Percentiles rank a stretch among this genome's conserved stretches.
These are phyloP conservation scores for Lasioglossum zephyrum DNA, from an alignment of 2,888 invertebrate species.

Conservation along the genomic window DNA sequence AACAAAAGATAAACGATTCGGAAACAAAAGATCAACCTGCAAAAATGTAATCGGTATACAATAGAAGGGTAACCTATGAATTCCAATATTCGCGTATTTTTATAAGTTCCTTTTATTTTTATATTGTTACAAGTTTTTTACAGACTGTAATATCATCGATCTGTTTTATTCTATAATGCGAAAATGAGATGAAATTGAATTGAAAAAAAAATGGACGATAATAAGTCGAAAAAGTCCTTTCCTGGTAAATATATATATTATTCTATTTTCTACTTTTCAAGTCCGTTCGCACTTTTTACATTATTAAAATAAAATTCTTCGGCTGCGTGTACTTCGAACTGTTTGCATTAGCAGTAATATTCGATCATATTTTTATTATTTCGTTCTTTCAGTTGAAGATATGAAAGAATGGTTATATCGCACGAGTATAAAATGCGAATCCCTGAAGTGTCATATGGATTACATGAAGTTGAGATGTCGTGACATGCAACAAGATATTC, in stretches of 20 bases:
- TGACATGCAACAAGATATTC: constrained; percentile 68
- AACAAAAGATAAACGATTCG: constrained; percentile 39
- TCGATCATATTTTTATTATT: not conserved
- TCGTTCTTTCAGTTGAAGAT: constrained; percentile 72
- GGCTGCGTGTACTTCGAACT: no score
- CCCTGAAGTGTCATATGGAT: constrained; percentile 83
- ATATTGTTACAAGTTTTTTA: constrained; percentile 43
- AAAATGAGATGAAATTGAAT: constrained; percentile 20
- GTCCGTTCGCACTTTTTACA: not conserved
- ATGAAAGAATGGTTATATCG: constrained; percentile 83
- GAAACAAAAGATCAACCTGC: constrained; percentile 39
- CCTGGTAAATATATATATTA: constrained; percentile 34
- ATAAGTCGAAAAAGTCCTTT: constrained; percentile 26
- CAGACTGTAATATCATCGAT: constrained; percentile 20
- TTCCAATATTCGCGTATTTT: constrained; percentile 45
- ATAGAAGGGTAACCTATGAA: constrained; percentile 52
- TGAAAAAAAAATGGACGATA: constrained; percentile 39
- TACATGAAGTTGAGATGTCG: constrained; percentile 83
- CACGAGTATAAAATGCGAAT: constrained; percentile 83
- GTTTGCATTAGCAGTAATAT: not conserved
- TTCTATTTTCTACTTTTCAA: not conserved
- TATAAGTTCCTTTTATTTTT: constrained; percentile 51
- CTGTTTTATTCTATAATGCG: not conserved
- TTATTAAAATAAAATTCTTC: not conserved
- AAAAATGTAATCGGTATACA: constrained; percentile 56